Evolutionary conservation across 2,888 invertebrate species (phyloP).

Genomic region (Drosophila niveifrons): DNA sequence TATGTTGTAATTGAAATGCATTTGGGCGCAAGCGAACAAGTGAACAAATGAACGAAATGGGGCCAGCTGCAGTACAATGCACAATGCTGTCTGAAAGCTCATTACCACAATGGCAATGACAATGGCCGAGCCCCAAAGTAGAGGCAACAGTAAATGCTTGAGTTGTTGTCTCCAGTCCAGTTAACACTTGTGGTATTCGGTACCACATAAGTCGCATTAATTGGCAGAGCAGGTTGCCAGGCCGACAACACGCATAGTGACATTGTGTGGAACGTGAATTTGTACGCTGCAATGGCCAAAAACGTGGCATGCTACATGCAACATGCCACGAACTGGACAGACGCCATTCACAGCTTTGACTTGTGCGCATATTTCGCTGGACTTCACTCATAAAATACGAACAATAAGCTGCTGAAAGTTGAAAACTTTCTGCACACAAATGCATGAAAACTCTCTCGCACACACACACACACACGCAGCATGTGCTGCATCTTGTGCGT

Average conservation of each 20-base stretch:
- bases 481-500: constrained; percentile 29
- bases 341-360: constrained; percentile 4
- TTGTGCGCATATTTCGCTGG: constrained; percentile 26
- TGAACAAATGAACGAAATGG: constrained; percentile 39
- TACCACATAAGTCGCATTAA: constrained; percentile 46
- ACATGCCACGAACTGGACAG: constrained; percentile 1
- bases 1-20: constrained; percentile 79
- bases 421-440: constrained; percentile 14
- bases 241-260: constrained; percentile 17
- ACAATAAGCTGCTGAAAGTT: constrained; percentile 23
- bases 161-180: constrained; percentile 6
- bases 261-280: constrained; percentile 3
- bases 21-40: constrained; percentile 59
- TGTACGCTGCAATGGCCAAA: not conserved
- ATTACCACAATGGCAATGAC: constrained; percentile 22
- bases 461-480: constrained; percentile 5
- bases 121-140: not conserved
- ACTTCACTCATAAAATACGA: constrained; percentile 37
- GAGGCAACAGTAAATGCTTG: constrained; percentile 18
- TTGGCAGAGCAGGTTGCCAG: constrained; percentile 37
- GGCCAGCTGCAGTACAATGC: constrained; percentile 5
- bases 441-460: no score
- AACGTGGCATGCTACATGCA: constrained; percentile 7
- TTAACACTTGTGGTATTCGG: constrained; percentile 24
- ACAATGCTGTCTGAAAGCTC: constrained; percentile 37